phyloP scores from a whole-genome alignment of 2,113 vertebrate genomes.

The Podilymbus podiceps region DNA sequence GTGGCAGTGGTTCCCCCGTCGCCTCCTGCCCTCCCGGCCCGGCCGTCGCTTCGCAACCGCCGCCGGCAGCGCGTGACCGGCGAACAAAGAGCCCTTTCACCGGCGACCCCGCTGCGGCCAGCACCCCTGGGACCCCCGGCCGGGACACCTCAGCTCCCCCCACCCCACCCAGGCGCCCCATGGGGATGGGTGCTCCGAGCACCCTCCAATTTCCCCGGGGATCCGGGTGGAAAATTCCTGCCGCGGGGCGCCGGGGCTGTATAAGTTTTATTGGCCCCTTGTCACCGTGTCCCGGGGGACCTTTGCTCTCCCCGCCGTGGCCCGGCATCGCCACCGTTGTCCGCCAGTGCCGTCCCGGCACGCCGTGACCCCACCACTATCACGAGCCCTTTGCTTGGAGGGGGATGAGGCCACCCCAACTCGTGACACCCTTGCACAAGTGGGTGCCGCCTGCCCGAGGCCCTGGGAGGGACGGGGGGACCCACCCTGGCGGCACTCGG shows the following conservation, averaged over 20 bases:
- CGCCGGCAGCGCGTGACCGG: neutral
- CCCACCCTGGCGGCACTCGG: neutral
- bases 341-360: neutral
- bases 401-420: neutral
- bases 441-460: too few species aligned
- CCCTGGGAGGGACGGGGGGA: neutral
- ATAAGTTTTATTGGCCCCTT: conserved; percentile 29
- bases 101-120: rapidly evolving
- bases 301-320: neutral
- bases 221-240: conserved; percentile 11
- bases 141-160: too few species aligned
- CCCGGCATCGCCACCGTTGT: neutral
- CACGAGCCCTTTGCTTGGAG: neutral
- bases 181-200: neutral
- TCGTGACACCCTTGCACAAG: conserved; percentile 18
- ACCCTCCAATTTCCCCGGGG: neutral
- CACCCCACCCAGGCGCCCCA: too few species aligned
- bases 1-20: neutral
- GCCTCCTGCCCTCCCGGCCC: neutral
- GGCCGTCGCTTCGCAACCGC: conserved; percentile 1
- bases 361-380: neutral
- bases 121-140: neutral
- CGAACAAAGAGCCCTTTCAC: conserved; percentile 44
- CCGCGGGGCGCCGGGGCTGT: neutral
- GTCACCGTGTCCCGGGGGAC: neutral